Conservation (phyloP, 2,888 invertebrate species). For the Amphipyra berbera region DNA sequence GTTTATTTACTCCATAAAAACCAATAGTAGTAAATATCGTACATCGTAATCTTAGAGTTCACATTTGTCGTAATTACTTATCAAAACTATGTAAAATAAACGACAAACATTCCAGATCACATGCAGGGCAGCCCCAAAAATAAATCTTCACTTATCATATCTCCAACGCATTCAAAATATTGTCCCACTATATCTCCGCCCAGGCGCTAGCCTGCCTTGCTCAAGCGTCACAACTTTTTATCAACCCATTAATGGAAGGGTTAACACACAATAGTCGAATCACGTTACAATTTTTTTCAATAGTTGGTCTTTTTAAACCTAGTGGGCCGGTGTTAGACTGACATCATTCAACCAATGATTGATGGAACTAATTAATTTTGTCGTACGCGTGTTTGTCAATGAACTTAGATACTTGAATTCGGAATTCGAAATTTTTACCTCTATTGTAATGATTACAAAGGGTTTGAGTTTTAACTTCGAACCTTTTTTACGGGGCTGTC, state of each 20-base stretch:
- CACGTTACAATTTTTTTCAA: conserved; percentile 82
- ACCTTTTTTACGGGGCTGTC: conserved; percentile 45
- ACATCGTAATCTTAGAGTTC: conserved; percentile 10
- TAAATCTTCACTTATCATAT: conserved; percentile 67
- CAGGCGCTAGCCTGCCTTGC: conserved; percentile 71
- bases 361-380: conserved; percentile 90
- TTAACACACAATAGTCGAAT: conserved; percentile 83
- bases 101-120: conserved; percentile 35
- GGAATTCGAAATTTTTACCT: conserved; percentile 74
- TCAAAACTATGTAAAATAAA: conserved; percentile 35
- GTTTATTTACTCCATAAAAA: too few species aligned
- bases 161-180: conserved; percentile 79
- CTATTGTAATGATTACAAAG: conserved; percentile 74
- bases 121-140: conserved; percentile 46
- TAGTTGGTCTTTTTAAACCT: conserved; percentile 79
- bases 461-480: conserved; percentile 66
- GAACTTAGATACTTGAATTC: conserved; percentile 80
- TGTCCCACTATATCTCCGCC: conserved; percentile 79
- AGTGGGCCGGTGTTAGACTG: conserved; percentile 79
- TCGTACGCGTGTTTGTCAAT: conserved; percentile 76
- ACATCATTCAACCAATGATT: conserved; percentile 85
- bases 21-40: not conserved
- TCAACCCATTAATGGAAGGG: conserved; percentile 71
- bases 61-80: conserved; percentile 33
- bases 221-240: conserved; percentile 72